Evolutionary conservation across 2,797 vertebrate species (phyloP).

Genomic region (Apogon hyalosoma): DNA sequence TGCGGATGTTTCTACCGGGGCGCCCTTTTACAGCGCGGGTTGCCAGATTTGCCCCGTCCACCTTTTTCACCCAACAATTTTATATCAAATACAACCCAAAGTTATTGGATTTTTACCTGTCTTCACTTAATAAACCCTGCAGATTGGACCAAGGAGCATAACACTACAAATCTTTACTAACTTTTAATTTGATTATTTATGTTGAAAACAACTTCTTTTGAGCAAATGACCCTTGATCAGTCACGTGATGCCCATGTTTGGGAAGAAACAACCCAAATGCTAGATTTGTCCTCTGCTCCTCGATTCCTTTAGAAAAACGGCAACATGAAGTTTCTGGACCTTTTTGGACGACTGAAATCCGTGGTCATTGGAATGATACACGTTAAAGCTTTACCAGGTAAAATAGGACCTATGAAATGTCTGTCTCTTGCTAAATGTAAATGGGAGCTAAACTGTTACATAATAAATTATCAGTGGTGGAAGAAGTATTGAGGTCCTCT

Average conservation of each 20-base stretch:
- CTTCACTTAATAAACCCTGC: neutral
- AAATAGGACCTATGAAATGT: neutral
- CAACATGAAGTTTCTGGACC: conserved; percentile 81
- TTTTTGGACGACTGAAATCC: conserved; percentile 84
- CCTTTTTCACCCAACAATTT: neutral
- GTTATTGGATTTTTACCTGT: fast-evolving
- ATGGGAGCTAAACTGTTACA: too few species aligned
- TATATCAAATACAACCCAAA: too few species aligned
- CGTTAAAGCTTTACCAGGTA: conserved; percentile 90
- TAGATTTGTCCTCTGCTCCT: neutral
- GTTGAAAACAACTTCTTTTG: neutral
- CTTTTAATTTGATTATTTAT: too few species aligned
- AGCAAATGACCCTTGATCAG: conserved; percentile 72
- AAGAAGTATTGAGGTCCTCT: too few species aligned
- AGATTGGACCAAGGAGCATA: fast-evolving
- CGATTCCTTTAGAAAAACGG: neutral
- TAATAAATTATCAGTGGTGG: too few species aligned
- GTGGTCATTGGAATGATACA: conserved; percentile 89
- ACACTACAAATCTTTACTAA: too few species aligned
- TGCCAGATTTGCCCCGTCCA: conserved; percentile 21
- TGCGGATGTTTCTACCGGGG: conserved; percentile 17
- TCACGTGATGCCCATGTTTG: conserved; percentile 61
- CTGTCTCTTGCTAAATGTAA: too few species aligned
- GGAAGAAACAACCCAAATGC: conserved; percentile 4
- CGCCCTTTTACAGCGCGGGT: conserved; percentile 29